Percentiles rank a stretch among this genome's conserved stretches.
Conservation (phyloP, 2,888 invertebrate genomes). For the Julus scandinavius region DNA sequence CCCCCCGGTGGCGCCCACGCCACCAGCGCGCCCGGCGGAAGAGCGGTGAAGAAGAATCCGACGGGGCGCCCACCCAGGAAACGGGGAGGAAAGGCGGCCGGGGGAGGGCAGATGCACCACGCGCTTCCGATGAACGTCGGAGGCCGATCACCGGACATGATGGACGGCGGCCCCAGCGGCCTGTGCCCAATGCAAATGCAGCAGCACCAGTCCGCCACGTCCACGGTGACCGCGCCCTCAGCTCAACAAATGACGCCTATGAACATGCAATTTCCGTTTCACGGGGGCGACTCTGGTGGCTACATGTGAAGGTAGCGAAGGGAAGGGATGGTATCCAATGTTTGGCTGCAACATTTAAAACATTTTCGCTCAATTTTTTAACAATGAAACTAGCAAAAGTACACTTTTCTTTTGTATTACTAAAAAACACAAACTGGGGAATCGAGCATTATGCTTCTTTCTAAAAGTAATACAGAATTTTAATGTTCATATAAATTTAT, state of each 20-base stretch:
- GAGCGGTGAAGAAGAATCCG: constrained; percentile 49
- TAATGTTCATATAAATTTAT: too few relatives aligned
- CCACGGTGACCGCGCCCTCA: constrained; percentile 14
- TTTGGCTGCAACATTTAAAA: too few relatives aligned
- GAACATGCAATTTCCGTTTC: constrained; percentile 53
- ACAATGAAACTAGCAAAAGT: too few relatives aligned
- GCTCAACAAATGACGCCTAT: constrained; percentile 53
- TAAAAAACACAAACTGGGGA: too few relatives aligned
- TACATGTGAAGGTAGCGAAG: constrained; percentile 51
- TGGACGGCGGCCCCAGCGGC: neutral
- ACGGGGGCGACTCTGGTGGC: constrained; percentile 51
- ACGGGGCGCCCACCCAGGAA: constrained; percentile 54
- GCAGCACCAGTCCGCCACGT: neutral
- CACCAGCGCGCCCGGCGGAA: constrained; percentile 37
- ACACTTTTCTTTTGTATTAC: too few relatives aligned
- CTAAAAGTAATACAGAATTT: too few relatives aligned
- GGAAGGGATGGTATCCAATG: constrained; percentile 47
- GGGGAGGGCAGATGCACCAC: neutral
- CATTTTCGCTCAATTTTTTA: too few relatives aligned
- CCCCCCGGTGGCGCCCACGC: constrained; percentile 12
- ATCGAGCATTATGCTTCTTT: too few relatives aligned
- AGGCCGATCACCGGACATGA: neutral
- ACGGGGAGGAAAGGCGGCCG: constrained; percentile 45
- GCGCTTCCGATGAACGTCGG: constrained; percentile 25
- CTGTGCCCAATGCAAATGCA: neutral